These are phyloP conservation scores for Sebastolobus altivelis DNA, from an alignment of 2,797 vertebrate species.

Conservation along the genomic window DNA sequence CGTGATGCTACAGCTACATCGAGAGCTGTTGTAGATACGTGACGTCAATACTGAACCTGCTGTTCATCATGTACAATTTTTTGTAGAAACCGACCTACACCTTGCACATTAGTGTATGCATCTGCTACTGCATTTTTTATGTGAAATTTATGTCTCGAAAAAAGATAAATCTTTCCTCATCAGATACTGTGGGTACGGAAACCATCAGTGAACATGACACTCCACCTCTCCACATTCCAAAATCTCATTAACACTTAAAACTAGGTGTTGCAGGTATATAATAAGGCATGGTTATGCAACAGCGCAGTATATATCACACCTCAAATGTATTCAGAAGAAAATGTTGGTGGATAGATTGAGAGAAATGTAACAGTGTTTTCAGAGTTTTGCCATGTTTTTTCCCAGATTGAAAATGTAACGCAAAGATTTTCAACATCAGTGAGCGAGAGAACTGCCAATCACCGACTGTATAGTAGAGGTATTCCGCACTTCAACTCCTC, in stretches of 20 bases:
- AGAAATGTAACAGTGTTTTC: background rate
- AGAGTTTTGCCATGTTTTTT: background rate
- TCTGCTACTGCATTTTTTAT: background rate
- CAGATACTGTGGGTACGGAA: background rate
- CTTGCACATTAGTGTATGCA: too few relatives aligned
- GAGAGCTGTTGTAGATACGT: background rate
- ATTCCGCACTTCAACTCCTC: background rate
- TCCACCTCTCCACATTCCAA: background rate
- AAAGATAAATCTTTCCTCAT: too few relatives aligned
- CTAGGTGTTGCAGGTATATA: slow-evolving; percentile 4
- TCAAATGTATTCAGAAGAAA: background rate
- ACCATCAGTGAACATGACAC: background rate
- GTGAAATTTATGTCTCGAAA: background rate
- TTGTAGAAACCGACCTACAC: background rate
- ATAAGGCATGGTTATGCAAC: background rate
- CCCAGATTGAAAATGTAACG: background rate
- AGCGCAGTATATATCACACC: background rate
- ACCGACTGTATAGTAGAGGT: background rate
- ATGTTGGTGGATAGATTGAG: background rate
- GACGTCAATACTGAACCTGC: too few relatives aligned
- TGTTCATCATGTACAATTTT: too few relatives aligned
- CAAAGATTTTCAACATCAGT: background rate
- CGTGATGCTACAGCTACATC: background rate
- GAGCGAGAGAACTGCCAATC: slow-evolving; percentile 1
- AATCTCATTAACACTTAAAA: slow-evolving; percentile 13